phyloP scores from a whole-genome alignment of 2,888 invertebrate genomes.

The Epistrophe eligans region DNA sequence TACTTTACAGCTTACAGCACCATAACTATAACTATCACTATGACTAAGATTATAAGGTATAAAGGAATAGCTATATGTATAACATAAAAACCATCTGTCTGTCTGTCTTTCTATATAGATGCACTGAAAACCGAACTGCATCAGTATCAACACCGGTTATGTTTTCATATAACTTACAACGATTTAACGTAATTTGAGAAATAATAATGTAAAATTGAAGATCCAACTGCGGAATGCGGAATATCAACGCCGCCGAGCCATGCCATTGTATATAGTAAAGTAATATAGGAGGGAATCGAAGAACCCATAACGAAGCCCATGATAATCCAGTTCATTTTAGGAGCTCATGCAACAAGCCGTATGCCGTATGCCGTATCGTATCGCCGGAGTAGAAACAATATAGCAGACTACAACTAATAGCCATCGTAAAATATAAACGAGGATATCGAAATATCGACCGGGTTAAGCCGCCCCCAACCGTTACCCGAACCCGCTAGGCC shows the following conservation, averaged over 20 bases:
- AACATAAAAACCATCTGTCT: slow-evolving; percentile 48
- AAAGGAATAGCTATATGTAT: background rate
- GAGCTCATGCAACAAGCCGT: slow-evolving; percentile 46
- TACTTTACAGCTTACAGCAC: slow-evolving; percentile 37
- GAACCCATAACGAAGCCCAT: slow-evolving; percentile 61
- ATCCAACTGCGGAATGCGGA: slow-evolving; percentile 70
- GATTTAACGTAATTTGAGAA: slow-evolving; percentile 76
- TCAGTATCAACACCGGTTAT: slow-evolving; percentile 67
- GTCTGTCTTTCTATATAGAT: slow-evolving; percentile 17
- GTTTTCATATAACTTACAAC: slow-evolving; percentile 74
- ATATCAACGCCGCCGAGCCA: slow-evolving; percentile 31
- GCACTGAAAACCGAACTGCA: slow-evolving; percentile 20
- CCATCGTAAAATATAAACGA: slow-evolving; percentile 76
- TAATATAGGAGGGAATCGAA: slow-evolving; percentile 26
- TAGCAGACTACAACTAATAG: slow-evolving; percentile 72
- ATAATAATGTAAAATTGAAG: slow-evolving; percentile 73
- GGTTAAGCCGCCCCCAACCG: slow-evolving; percentile 55
- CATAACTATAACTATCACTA: background rate
- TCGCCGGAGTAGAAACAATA: slow-evolving; percentile 72
- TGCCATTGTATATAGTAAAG: background rate
- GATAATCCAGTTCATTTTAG: slow-evolving; percentile 73
- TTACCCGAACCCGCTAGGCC: slow-evolving; percentile 20
- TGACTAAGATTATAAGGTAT: background rate
- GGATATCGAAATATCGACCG: slow-evolving; percentile 67
- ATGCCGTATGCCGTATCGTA: slow-evolving; percentile 50